Evolutionary conservation across 2,797 vertebrate genomes (phyloP), one percentile per base, ranked within the genome.

Genomic region (Urophycis tenuis): DNA sequence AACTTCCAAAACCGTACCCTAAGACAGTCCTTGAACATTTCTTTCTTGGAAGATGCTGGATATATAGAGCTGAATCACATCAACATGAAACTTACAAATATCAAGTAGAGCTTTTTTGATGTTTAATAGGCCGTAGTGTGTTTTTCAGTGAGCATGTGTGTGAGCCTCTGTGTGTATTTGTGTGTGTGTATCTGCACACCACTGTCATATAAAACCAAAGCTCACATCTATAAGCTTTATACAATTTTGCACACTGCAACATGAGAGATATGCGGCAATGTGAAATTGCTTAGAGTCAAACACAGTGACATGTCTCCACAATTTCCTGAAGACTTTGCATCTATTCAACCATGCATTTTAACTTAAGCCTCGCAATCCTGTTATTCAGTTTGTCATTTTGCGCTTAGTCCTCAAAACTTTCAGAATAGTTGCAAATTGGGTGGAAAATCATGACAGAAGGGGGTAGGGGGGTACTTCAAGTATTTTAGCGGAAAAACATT

Each of bases 81-180:
- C 39, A 67, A 67, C 29, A 67, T 29, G n/a, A 29, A 67, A 67
- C 60, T 0, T 67, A 29, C 53, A 60, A n/a, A 60, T 25, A 60
- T 60, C 3, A 60, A 29, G 25, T 67, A 67, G n/a, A 29, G 60
- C 60, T 67, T 25, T 67, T 25, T 67, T 29, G 9, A 29, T 11
- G 60, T 29, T 29, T 67, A 53, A 67, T n/a, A 73, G 19, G 39
- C 29, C 34, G 15, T 22, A 39, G 72, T 74, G 83, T 77, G 69
- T 22, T n/a, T n/a, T n/a, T n/a, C n/a, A n/a, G 45, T 39, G 72
- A n/a, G n/a, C n/a, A n/a, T 72, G 69, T 25, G 75, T 34, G 74
- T 34, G 74, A 64, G 74, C n/a, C 22, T 41, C 36, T n/a, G 53
- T 75, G 74, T 67, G 74, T 64, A 31, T 34, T 19, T 69, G 53